Percentiles rank a stretch among this genome's conserved stretches.
Conservation (phyloP, 2,113 vertebrate genomes). For the Telmatochromis sp. region DNA sequence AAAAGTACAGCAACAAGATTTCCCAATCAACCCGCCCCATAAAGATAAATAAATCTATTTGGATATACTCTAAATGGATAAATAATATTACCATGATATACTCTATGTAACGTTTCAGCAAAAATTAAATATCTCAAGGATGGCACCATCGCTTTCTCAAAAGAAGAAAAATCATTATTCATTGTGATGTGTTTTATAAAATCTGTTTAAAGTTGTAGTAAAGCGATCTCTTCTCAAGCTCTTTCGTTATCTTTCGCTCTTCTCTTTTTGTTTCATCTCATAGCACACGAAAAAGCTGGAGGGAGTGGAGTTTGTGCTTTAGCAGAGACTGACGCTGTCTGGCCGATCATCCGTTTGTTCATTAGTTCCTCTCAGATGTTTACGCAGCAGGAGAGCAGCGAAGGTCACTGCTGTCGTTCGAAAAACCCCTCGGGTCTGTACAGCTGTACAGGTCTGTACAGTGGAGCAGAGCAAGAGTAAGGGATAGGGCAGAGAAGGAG, state of each 20-base stretch:
- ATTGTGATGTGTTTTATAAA: constrained; percentile 49
- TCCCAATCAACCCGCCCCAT: background rate
- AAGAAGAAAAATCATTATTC: constrained; percentile 21
- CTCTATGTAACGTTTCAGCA: constrained; percentile 31
- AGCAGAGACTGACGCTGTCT: constrained; percentile 1
- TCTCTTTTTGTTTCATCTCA: background rate
- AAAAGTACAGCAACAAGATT: constrained; percentile 30
- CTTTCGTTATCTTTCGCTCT: background rate
- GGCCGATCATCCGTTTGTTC: constrained; percentile 12
- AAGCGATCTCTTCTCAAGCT: constrained; percentile 20
- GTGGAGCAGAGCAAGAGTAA: background rate
- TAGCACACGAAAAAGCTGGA: background rate
- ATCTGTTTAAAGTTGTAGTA: constrained; percentile 39
- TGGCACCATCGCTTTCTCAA: constrained; percentile 65
- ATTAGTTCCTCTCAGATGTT: constrained; percentile 38
- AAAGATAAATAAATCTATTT: constrained; percentile 63
- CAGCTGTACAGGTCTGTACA: constrained; percentile 41
- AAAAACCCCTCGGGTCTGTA: background rate
- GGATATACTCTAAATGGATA: constrained; percentile 60
- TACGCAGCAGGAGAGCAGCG: constrained; percentile 21
- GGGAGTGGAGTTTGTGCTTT: constrained; percentile 31
- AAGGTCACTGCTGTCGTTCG: constrained; percentile 8
- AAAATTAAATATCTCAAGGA: constrained; percentile 53
- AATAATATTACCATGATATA: constrained; percentile 57
- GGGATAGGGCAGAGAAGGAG: background rate